These are phyloP conservation scores for Lissonota sp. DNA, from an alignment of 2,888 invertebrate species.

Conservation along the genomic window DNA sequence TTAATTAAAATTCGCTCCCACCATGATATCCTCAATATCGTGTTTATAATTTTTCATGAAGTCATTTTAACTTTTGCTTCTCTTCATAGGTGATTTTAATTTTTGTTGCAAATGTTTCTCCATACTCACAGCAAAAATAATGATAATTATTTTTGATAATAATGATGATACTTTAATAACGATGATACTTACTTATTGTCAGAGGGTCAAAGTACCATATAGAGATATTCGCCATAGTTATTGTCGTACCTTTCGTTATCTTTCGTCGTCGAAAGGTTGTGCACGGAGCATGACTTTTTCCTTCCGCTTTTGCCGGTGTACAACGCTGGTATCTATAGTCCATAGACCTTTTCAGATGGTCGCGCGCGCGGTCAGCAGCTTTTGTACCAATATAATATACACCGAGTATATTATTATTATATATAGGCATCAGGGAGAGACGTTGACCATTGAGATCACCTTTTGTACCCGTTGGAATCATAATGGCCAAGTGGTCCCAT, in stretches of 20 bases:
- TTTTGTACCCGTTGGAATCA: conserved; percentile 50
- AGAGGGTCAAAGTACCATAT: background rate
- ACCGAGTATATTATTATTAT: conserved; percentile 18
- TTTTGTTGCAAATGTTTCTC: background rate
- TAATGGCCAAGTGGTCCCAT: conserved; percentile 37
- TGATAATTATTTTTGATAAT: too few species aligned
- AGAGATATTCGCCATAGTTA: conserved; percentile 18
- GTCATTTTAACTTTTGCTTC: background rate
- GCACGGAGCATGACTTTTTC: conserved; percentile 5
- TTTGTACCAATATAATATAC: background rate
- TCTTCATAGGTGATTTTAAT: background rate
- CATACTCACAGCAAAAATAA: too few species aligned
- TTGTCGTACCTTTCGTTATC: conserved; percentile 1
- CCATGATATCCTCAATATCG: too few species aligned
- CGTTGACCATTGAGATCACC: conserved; percentile 42
- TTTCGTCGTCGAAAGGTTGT: conserved; percentile 28
- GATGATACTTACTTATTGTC: background rate
- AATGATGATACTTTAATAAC: background rate
- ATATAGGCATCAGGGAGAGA: conserved; percentile 19
- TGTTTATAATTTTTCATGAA: too few species aligned
- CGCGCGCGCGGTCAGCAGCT: conserved; percentile 26
- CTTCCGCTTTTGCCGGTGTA: conserved; percentile 1
- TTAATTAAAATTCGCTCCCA: too few species aligned
- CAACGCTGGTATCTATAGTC: background rate
- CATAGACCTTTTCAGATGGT: conserved; percentile 6